A percentile compares a stretch with the other conserved stretches of the same genome.
These are phyloP conservation scores for Pluvialis apricaria DNA, from an alignment of 2,113 vertebrate species.

Conservation along the genomic window DNA sequence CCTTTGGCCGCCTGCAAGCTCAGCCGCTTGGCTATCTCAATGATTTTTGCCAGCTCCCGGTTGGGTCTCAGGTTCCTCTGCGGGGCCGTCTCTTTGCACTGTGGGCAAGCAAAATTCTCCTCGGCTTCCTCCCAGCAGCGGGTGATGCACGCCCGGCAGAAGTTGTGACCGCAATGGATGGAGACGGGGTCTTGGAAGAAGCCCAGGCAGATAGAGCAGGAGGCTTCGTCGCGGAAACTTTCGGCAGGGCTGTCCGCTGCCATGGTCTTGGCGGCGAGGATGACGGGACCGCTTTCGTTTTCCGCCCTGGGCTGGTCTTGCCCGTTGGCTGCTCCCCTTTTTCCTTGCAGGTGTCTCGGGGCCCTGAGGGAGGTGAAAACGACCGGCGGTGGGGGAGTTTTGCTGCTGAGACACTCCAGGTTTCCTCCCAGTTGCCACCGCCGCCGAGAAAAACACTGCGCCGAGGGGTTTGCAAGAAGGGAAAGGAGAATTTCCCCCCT, in stretches of 20 bases:
- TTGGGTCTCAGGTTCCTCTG: slow-evolving; percentile 70
- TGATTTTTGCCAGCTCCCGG: slow-evolving; percentile 80
- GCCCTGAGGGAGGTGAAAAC: not conserved
- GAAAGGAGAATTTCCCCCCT: no score
- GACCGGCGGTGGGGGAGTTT: not conserved
- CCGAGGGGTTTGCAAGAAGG: not conserved
- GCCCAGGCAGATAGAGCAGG: slow-evolving; percentile 66
- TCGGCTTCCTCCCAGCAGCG: slow-evolving; percentile 26
- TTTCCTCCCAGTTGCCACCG: accelerated
- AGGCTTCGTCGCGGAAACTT: slow-evolving; percentile 55
- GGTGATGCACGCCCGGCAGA: slow-evolving; percentile 70
- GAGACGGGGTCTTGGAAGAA: slow-evolving; percentile 73
- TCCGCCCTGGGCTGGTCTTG: not conserved
- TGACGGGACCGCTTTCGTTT: not conserved
- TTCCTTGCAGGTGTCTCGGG: not conserved
- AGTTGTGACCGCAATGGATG: slow-evolving; percentile 72
- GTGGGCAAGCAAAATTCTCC: slow-evolving; percentile 47
- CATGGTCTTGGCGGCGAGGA: not conserved
- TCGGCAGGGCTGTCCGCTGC: not conserved
- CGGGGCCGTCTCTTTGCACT: slow-evolving; percentile 57
- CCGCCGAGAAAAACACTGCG: accelerated
- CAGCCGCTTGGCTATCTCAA: slow-evolving; percentile 75
- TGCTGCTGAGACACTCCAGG: no score
- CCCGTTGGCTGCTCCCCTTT: not conserved
- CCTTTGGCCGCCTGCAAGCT: not conserved